Evolutionary conservation across 2,113 vertebrate species (phyloP).

Genomic region (Triplophysa siluroides): DNA sequence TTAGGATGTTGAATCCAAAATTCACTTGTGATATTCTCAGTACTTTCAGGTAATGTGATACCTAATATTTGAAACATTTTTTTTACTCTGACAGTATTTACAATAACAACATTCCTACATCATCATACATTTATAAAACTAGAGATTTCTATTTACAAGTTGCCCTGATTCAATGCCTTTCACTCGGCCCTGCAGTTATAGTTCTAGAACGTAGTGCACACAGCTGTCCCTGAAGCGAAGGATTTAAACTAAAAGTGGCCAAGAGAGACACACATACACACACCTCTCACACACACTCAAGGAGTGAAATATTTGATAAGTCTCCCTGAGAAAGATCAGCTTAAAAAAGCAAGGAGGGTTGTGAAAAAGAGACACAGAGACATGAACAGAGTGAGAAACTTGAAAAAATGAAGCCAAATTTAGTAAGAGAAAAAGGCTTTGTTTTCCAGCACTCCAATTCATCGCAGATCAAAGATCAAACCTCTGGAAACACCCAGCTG

Average conservation of each 20-base stretch:
- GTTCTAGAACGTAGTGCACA: neutral
- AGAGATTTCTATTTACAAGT: constrained; percentile 35
- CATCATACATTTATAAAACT: constrained; percentile 27
- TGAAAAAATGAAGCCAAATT: constrained; percentile 5
- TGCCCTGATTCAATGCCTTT: constrained; percentile 32
- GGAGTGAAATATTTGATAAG: constrained; percentile 29
- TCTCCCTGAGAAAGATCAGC: constrained; percentile 44
- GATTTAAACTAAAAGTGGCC: constrained; percentile 8
- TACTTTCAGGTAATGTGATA: constrained; percentile 21
- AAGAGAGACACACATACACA: constrained; percentile 27
- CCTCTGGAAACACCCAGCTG: neutral
- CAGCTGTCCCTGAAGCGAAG: constrained; percentile 22
- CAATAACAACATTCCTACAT: constrained; percentile 13
- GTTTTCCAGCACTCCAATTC: neutral
- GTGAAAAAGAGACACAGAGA: neutral
- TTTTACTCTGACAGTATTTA: constrained; percentile 12
- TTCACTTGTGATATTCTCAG: neutral
- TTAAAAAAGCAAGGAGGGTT: constrained; percentile 2
- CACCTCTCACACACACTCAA: constrained; percentile 18
- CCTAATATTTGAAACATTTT: constrained; percentile 10
- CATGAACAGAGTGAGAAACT: neutral
- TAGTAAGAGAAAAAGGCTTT: constrained; percentile 8
- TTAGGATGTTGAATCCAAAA: neutral
- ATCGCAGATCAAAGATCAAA: neutral
- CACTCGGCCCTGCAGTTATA: constrained; percentile 6